Evolutionary conservation across 2,888 invertebrate species (phyloP).

Genomic region (Branchellion lobata): DNA sequence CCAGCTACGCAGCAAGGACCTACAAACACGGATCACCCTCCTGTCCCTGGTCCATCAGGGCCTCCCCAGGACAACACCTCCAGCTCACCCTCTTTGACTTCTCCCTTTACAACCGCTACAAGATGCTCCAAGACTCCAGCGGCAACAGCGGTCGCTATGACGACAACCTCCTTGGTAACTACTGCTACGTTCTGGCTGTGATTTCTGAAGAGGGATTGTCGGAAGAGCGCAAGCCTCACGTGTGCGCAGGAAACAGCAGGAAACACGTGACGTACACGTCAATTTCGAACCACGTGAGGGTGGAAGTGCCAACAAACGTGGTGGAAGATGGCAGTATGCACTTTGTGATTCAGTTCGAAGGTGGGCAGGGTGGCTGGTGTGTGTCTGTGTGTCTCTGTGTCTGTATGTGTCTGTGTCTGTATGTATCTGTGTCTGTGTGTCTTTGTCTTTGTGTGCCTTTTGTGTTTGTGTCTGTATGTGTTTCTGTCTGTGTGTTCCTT

Average conservation of each 20-base stretch:
- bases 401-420: too few species aligned
- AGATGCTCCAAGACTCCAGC: background rate
- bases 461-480: too few species aligned
- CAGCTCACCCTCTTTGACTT: constrained; percentile 43
- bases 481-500: too few species aligned
- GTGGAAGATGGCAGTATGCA: constrained; percentile 30
- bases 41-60: constrained; percentile 44
- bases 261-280: constrained; percentile 36
- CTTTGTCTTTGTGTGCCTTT: too few species aligned
- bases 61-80: constrained; percentile 44
- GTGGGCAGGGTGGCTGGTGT: constrained; percentile 24
- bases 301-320: constrained; percentile 34
- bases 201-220: constrained; percentile 28
- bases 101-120: constrained; percentile 40
- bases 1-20: constrained; percentile 38
- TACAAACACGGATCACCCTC: constrained; percentile 31
- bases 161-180: background rate
- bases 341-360: constrained; percentile 41
- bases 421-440: too few species aligned
- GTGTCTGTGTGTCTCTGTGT: background rate
- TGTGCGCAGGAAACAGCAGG: constrained; percentile 37
- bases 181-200: constrained; percentile 42
- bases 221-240: constrained; percentile 13
- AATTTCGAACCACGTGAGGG: background rate
- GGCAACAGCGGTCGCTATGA: background rate